phyloP scores from a whole-genome alignment of 2,888 invertebrate genomes.

The Cylindroiulus punctatus region DNA sequence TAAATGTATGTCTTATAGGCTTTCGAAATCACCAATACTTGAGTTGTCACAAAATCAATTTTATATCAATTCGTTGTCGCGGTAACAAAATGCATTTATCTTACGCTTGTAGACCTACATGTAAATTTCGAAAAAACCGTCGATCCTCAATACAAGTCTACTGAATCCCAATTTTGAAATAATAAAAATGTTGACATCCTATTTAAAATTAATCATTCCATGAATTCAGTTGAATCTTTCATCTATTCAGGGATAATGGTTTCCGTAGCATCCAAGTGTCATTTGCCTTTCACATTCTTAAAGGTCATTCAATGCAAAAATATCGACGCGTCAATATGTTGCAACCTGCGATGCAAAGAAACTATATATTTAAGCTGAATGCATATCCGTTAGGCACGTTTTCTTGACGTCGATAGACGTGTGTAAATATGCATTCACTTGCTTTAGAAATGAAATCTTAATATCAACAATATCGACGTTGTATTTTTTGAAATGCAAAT shows the following conservation, averaged over 20 bases:
- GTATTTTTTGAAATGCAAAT: too few relatives aligned
- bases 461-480: too few relatives aligned
- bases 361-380: too few relatives aligned
- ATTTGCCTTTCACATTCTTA: not conserved
- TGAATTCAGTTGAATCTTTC: too few relatives aligned
- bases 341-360: not conserved
- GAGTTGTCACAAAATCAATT: slow-evolving; percentile 12
- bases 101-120: not conserved
- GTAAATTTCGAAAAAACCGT: not conserved
- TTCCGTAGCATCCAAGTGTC: not conserved
- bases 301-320: not conserved
- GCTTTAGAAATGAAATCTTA: too few relatives aligned
- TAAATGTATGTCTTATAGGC: too few relatives aligned
- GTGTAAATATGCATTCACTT: too few relatives aligned
- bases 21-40: not conserved
- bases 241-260: not conserved
- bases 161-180: not conserved
- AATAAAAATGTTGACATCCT: not conserved
- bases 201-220: too few relatives aligned
- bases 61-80: not conserved
- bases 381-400: not conserved
- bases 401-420: too few relatives aligned
- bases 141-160: not conserved
- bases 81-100: slow-evolving; percentile 2
- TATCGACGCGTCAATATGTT: not conserved